Base-by-base conservation (phyloP, 2,888 invertebrate species). In the Leistus spinibarbis region DNA sequence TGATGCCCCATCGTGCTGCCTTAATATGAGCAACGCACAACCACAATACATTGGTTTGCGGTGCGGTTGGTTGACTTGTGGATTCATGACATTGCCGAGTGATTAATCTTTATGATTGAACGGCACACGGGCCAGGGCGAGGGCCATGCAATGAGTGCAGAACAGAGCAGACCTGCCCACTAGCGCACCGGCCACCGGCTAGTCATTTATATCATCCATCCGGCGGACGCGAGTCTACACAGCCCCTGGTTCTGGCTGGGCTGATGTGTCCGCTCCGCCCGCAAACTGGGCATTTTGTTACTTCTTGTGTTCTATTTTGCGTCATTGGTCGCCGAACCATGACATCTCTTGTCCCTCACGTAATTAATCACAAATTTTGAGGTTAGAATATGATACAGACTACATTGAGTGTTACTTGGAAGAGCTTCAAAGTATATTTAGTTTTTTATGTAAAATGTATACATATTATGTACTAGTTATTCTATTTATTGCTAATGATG, bases 21-120 rank as follows among this genome's bases (percentile, higher is more conserved):
- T 40, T 40, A 40, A 40, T 40, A 40, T 40, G 40, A 40, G 13
- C 40, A 40, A 40, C 40, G 40, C 40, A 40, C 40, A 7, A 40
- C 40, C 40, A 40, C 57, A 57, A 57, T 57, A 57, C 57, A 19
- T 57, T 57, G 19, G 57, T 57, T 16, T 19, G 57, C 16, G 40
- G 40, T 5, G 40, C 40, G 40, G n/a, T 19, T 24, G 20, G 40
- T 66, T 66, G 66, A 40, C 66, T 66, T 66, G 53, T 53, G 66
- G 20, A 53, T 66, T 66, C 66, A 66, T 53, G 54, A 62, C 60
- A 20, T 9, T 62, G 70, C 62, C 63, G 53, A 62, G 53, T 70
- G 70, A 70, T 70, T 70, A 70, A 70, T 69, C 69, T 69, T 40
- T 69, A 69, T 70, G 70, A 70, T 70, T 70, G 62, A 63, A 53